A percentile compares a stretch with the other conserved stretches of the same genome.
Conservation (phyloP, 2,113 vertebrate species). For the Rhea americana region DNA sequence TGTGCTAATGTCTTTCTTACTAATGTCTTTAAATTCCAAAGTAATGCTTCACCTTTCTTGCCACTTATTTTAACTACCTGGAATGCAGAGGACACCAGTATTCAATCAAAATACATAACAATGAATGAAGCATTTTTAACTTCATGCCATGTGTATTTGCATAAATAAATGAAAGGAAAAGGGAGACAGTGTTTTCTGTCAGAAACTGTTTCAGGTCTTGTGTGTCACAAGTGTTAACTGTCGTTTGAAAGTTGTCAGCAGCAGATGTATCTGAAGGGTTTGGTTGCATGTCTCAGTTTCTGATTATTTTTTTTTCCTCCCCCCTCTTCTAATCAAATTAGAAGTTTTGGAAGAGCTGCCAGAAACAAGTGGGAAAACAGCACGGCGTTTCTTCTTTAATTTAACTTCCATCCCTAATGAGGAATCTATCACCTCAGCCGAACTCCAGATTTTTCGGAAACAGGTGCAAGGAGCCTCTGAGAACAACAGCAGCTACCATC, state of each 20-base stretch:
- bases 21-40: constrained; percentile 61
- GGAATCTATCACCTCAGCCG: constrained; percentile 93
- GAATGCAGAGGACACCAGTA: constrained; percentile 24
- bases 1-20: constrained; percentile 40
- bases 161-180: neutral
- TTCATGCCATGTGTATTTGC: neutral
- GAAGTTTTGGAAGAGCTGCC: constrained; percentile 93
- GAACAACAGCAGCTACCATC: constrained; percentile 80
- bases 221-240: neutral
- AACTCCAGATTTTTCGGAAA: constrained; percentile 94
- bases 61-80: constrained; percentile 51
- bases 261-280: neutral
- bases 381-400: constrained; percentile 96
- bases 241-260: neutral
- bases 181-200: neutral
- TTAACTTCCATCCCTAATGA: constrained; percentile 90
- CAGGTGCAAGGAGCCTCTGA: constrained; percentile 82
- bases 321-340: constrained; percentile 65
- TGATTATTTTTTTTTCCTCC: constrained; percentile 17
- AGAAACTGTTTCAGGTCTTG: neutral
- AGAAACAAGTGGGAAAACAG: constrained; percentile 87
- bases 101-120: constrained; percentile 9
- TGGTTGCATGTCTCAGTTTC: constrained; percentile 29
- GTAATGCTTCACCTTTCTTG: constrained; percentile 38
- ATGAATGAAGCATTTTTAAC: constrained; percentile 12